Evolutionary conservation across 2,888 invertebrate species (phyloP).

Genomic region (Drosophila seclusa): DNA sequence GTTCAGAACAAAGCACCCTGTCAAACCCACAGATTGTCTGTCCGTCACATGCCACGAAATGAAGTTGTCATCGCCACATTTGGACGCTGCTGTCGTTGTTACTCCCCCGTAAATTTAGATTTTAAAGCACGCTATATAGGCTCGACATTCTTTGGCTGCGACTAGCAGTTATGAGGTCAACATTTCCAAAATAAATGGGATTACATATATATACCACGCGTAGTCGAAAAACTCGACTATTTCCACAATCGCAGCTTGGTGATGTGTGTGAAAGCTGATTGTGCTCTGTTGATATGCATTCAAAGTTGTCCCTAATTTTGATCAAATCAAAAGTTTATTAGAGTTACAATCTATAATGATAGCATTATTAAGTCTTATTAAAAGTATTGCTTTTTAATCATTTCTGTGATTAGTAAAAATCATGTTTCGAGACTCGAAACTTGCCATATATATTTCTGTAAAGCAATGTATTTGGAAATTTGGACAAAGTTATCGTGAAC

Average conservation of each 20-base stretch:
- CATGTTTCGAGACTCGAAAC: not conserved
- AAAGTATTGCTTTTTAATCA: not conserved
- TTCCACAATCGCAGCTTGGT: conserved; percentile 1
- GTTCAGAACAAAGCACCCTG: conserved; percentile 53
- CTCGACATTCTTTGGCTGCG: conserved; percentile 46
- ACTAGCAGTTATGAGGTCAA: conserved; percentile 72
- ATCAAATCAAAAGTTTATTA: not conserved
- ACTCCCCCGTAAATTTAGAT: conserved; percentile 45
- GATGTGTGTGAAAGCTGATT: conserved; percentile 4
- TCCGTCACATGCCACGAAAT: conserved; percentile 63
- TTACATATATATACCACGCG: conserved; percentile 66
- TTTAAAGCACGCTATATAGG: conserved; percentile 64
- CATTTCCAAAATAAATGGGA: conserved; percentile 76
- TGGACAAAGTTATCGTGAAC: not conserved
- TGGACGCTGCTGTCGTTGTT: conserved; percentile 60
- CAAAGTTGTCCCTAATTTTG: not conserved
- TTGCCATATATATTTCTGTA: not conserved
- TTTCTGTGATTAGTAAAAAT: not conserved
- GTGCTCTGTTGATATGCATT: not conserved
- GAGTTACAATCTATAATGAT: not conserved
- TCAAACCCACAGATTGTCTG: conserved; percentile 48
- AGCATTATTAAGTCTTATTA: too few relatives aligned
- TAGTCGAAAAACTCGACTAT: conserved; percentile 15
- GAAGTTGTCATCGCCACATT: conserved; percentile 78
- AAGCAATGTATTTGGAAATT: not conserved